phyloP scores from a whole-genome alignment of 92 coral and sea anemone species.

The Epizoanthus rinbou region DNA sequence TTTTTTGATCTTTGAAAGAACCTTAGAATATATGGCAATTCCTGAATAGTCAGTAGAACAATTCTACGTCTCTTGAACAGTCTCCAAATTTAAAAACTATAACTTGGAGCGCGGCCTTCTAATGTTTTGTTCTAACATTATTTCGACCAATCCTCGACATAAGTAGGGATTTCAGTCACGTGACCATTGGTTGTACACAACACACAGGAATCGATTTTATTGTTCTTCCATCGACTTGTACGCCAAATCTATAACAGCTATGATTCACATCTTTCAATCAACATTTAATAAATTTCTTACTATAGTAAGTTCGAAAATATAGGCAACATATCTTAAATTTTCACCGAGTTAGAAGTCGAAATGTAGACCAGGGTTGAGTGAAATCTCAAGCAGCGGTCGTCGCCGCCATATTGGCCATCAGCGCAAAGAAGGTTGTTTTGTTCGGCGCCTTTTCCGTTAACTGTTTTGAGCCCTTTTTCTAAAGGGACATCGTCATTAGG shows the following conservation, averaged over 20 bases:
- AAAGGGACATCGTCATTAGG: constrained; percentile 20
- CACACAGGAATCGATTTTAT: not conserved
- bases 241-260: not conserved
- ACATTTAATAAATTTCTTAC: not conserved
- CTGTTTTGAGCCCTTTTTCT: constrained; percentile 28
- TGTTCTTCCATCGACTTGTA: not conserved
- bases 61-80: too few species aligned
- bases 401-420: constrained; percentile 11
- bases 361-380: not conserved
- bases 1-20: too few species aligned
- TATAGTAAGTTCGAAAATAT: not conserved
- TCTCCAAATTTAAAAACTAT: too few species aligned
- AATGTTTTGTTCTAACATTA: too few species aligned
- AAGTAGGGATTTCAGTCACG: constrained; percentile 7
- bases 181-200: not conserved
- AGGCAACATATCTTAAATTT: not conserved
- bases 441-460: not conserved
- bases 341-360: not conserved
- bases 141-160: too few species aligned
- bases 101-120: too few species aligned
- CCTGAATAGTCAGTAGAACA: too few species aligned
- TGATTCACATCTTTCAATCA: not conserved
- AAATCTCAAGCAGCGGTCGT: not conserved
- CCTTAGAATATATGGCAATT: too few species aligned
- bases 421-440: not conserved